A percentile compares a stretch with the other conserved stretches of the same genome.
Conservation (phyloP, 2,113 vertebrate species). For the Paratilapia polleni region DNA sequence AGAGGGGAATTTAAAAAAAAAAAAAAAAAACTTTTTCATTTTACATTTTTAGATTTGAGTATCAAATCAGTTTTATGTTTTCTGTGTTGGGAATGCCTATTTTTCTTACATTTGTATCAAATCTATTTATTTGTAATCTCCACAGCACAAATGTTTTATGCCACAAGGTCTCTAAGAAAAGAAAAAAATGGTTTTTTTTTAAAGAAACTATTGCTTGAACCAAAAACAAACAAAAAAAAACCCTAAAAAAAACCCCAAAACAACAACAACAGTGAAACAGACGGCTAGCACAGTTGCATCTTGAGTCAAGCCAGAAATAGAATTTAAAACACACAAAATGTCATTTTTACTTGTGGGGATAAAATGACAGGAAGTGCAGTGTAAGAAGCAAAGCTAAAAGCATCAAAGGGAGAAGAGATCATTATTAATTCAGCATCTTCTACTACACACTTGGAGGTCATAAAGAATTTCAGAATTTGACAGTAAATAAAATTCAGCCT, state of each 20-base stretch:
- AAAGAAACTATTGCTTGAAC: not conserved
- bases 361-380: not conserved
- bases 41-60: not conserved
- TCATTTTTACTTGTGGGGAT: conserved; percentile 7
- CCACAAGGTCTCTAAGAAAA: not conserved
- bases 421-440: not conserved
- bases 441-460: not conserved
- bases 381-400: not conserved
- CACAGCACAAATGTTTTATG: not conserved
- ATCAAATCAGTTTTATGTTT: no score
- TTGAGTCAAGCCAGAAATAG: not conserved
- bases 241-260: not conserved
- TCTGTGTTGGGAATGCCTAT: no score
- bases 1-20: rapidly evolving
- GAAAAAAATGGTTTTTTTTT: not conserved
- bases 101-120: not conserved
- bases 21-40: not conserved
- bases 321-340: not conserved
- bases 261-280: no score
- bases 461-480: not conserved
- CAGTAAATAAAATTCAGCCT: not conserved
- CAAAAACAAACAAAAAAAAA: not conserved
- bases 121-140: not conserved
- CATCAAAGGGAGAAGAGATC: not conserved
- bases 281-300: conserved; percentile 11